Percentiles rank a stretch among this genome's conserved stretches.
Evolutionary conservation across 2,888 invertebrate species (phyloP).

Genomic region (Sinopyrophorus schimmeli): DNA sequence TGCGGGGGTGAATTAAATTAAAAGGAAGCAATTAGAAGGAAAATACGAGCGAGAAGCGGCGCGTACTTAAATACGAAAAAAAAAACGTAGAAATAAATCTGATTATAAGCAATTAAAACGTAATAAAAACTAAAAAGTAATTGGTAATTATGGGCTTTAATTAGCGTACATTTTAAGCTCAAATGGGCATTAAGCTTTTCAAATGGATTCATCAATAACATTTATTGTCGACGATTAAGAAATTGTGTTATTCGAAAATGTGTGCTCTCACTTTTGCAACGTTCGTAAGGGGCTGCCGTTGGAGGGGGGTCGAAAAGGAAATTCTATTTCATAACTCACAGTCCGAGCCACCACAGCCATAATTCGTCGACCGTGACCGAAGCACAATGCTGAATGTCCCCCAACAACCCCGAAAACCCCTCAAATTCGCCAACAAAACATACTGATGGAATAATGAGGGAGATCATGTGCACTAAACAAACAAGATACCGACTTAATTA

Average conservation of each 20-base stretch:
- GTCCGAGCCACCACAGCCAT: slow-evolving; percentile 39
- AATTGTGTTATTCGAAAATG: slow-evolving; percentile 1
- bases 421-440: slow-evolving; percentile 27
- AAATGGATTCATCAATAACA: slow-evolving; percentile 14
- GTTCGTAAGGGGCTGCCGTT: slow-evolving; percentile 18
- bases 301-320: slow-evolving; percentile 33
- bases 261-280: background rate
- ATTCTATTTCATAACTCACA: slow-evolving; percentile 43
- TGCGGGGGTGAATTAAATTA: too few species aligned
- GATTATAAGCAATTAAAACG: slow-evolving; percentile 25
- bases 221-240: slow-evolving; percentile 11
- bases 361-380: slow-evolving; percentile 37
- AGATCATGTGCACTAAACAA: slow-evolving; percentile 33
- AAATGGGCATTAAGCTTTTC: slow-evolving; percentile 10
- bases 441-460: slow-evolving; percentile 31
- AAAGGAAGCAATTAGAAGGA: too few species aligned
- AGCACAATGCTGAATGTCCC: slow-evolving; percentile 31
- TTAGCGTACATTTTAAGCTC: slow-evolving; percentile 17
- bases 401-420: slow-evolving; percentile 20
- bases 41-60: too few species aligned
- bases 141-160: slow-evolving; percentile 19
- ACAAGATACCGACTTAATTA: slow-evolving; percentile 33
- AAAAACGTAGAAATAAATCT: slow-evolving; percentile 12
- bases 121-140: slow-evolving; percentile 25
- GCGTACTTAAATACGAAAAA: too few species aligned